phyloP scores from a whole-genome alignment of 2,797 vertebrate genomes.

The Tangara arthus region DNA sequence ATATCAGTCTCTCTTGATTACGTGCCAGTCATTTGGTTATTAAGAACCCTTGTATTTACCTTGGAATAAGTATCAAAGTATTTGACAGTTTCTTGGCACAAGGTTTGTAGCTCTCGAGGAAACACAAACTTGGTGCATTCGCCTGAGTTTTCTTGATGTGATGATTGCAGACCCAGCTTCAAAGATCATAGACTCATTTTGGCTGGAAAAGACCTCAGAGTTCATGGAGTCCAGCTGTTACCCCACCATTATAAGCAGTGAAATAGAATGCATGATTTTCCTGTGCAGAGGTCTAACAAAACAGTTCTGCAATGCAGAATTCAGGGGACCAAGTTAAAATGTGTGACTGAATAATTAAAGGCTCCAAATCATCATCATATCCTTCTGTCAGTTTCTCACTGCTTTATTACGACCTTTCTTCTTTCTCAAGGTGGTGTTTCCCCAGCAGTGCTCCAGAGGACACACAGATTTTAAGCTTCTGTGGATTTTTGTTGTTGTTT shows the following conservation, averaged over 20 bases:
- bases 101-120: neutral
- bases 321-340: neutral
- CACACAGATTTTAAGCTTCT: neutral
- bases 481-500: neutral
- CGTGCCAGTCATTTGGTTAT: neutral
- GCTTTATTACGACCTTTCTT: neutral
- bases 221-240: neutral
- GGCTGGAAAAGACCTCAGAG: neutral
- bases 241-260: neutral
- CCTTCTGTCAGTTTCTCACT: neutral
- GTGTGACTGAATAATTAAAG: neutral
- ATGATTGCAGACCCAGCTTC: neutral
- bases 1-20: neutral
- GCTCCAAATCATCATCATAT: neutral
- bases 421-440: neutral
- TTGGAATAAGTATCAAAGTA: neutral
- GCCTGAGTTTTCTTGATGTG: neutral
- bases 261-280: neutral
- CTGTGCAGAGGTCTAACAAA: neutral
- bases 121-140: neutral
- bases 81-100: neutral
- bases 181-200: neutral
- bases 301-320: neutral
- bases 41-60: neutral
- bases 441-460: neutral